Evolutionary conservation across 1,140 invertebrate species (phyloP).

Genomic region (Sesamia nonagrioides): DNA sequence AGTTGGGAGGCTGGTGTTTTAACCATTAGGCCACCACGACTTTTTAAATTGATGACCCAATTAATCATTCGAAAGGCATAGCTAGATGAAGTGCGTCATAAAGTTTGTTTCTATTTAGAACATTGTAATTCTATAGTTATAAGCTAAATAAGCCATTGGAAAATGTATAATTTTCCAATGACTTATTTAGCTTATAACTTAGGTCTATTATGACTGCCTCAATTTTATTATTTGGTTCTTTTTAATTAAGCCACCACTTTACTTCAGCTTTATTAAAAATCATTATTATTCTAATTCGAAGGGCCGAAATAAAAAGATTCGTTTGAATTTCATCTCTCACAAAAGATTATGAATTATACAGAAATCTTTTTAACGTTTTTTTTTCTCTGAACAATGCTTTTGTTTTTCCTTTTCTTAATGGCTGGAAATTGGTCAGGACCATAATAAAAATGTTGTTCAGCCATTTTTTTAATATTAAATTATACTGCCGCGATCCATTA

Average conservation of each 20-base stretch:
- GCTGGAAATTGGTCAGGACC: conserved; percentile 12
- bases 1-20: no score
- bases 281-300: conserved; percentile 47
- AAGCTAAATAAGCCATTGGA: no score
- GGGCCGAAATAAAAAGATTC: conserved; percentile 45
- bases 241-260: conserved; percentile 42
- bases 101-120: no score
- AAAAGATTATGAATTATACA: conserved; percentile 47
- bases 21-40: no score
- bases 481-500: not conserved
- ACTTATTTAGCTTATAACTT: conserved; percentile 7
- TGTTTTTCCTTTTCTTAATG: conserved; percentile 39
- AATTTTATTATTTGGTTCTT: conserved; percentile 1
- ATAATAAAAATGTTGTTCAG: conserved; percentile 22
- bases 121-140: no score
- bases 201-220: not conserved
- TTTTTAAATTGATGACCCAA: no score
- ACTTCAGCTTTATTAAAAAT: conserved; percentile 45
- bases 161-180: no score
- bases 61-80: no score
- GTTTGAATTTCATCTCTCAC: conserved; percentile 28
- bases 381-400: conserved; percentile 42
- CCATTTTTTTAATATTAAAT: conserved; percentile 2
- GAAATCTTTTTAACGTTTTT: conserved; percentile 35
- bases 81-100: no score